Evolutionary conservation across 2,888 invertebrate species (phyloP).

Genomic region (Caenorhabditis japonica): DNA sequence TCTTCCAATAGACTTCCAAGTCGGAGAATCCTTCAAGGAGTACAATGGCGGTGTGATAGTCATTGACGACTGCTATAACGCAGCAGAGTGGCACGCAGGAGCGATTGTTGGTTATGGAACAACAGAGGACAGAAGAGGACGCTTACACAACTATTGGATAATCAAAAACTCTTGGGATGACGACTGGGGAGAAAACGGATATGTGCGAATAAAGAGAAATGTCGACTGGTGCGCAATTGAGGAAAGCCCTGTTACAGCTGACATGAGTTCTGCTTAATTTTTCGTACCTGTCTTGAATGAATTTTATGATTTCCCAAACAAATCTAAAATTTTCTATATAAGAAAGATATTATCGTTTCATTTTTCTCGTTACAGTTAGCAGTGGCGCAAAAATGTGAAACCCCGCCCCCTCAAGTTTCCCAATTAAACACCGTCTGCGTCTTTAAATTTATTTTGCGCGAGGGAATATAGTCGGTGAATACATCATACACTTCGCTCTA

Average conservation of each 20-base stretch:
- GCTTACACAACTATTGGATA: constrained; percentile 31
- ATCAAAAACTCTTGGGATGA: constrained; percentile 38
- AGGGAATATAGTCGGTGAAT: too few relatives aligned
- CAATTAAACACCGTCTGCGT: too few relatives aligned
- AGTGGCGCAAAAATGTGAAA: too few relatives aligned
- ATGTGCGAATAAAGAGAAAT: constrained; percentile 13
- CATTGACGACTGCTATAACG: constrained; percentile 12
- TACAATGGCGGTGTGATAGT: constrained; percentile 24
- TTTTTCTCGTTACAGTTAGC: too few relatives aligned
- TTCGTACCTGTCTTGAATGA: neutral
- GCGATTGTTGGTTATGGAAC: constrained; percentile 25
- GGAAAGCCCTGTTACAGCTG: constrained; percentile 12
- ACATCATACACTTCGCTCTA: too few relatives aligned
- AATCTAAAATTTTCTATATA: too few relatives aligned
- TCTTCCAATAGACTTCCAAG: constrained; percentile 42
- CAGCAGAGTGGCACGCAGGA: constrained; percentile 22
- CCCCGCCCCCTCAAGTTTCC: too few relatives aligned
- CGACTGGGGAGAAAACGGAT: constrained; percentile 45
- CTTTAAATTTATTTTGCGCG: too few relatives aligned
- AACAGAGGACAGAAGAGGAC: neutral
- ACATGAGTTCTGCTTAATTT: constrained; percentile 7
- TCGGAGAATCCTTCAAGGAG: constrained; percentile 20
- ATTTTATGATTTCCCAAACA: neutral
- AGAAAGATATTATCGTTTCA: too few relatives aligned
- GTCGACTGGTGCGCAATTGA: constrained; percentile 40